These are phyloP conservation scores for Eupithecia vulgata DNA, from an alignment of 2,888 invertebrate genomes.

Conservation along the genomic window DNA sequence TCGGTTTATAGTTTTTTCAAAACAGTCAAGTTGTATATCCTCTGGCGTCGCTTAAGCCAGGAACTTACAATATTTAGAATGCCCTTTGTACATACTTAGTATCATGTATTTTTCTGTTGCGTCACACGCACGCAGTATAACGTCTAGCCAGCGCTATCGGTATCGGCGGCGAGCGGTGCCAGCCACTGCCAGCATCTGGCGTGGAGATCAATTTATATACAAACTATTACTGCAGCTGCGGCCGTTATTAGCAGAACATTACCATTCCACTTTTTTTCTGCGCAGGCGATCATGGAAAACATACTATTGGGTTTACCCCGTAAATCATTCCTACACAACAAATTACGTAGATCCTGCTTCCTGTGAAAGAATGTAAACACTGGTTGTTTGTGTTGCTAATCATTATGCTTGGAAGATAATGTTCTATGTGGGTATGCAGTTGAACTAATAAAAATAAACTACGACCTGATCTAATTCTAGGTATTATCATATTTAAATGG, in stretches of 20 bases:
- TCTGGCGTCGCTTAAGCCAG: neutral
- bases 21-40: no score
- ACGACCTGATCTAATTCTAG: neutral
- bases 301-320: conserved; percentile 21
- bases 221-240: conserved; percentile 22
- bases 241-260: conserved; percentile 15
- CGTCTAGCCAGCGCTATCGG: conserved; percentile 59
- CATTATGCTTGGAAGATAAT: neutral
- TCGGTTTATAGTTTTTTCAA: no score
- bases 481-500: neutral
- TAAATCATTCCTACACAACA: conserved; percentile 26
- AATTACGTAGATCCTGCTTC: conserved; percentile 20
- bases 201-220: conserved; percentile 36
- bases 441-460: neutral
- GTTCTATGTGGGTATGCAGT: neutral
- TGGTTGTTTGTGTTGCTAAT: neutral
- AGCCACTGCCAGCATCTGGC: conserved; percentile 74
- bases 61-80: neutral
- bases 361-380: conserved; percentile 20
- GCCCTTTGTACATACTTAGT: conserved; percentile 21
- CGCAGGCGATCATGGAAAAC: conserved; percentile 32
- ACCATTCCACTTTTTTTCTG: conserved; percentile 37
- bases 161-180: conserved; percentile 56
- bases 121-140: conserved; percentile 43
- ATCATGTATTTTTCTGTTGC: conserved; percentile 37